These are phyloP conservation scores for Anastrepha obliqua DNA, from an alignment of 1,140 invertebrate genomes.

Conservation along the genomic window DNA sequence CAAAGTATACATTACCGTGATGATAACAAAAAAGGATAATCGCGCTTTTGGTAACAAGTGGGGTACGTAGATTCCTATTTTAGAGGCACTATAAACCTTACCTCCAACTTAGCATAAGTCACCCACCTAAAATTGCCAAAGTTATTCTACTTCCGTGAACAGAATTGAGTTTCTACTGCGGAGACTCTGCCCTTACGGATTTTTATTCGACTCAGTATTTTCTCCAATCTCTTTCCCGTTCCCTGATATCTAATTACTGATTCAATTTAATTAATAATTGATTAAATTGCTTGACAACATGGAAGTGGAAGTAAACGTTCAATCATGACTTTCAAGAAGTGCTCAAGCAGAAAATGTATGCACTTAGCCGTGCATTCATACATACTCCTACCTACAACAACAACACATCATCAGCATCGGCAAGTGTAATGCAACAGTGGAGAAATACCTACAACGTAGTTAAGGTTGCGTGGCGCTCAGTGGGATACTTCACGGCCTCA, in stretches of 20 bases:
- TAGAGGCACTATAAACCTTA: no score
- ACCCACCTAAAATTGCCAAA: no score
- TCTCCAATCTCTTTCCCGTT: not conserved
- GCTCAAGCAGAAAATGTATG: conserved; percentile 30
- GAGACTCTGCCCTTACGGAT: no score
- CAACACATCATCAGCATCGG: not conserved
- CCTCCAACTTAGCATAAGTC: no score
- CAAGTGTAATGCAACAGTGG: conserved; percentile 31
- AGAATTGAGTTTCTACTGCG: no score
- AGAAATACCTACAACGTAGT: not conserved
- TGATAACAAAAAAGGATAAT: no score
- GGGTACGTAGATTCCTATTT: no score
- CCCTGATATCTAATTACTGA: not conserved
- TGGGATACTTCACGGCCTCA: not conserved
- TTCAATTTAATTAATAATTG: conserved; percentile 49
- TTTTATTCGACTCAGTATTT: no score
- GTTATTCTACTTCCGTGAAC: no score
- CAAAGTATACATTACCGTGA: no score
- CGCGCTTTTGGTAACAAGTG: no score
- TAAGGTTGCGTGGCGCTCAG: not conserved
- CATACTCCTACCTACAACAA: not conserved
- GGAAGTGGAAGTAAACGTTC: conserved; percentile 19
- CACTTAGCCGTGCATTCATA: not conserved
- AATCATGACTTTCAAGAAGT: conserved; percentile 41
- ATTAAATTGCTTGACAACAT: conserved; percentile 43